Evolutionary conservation across 1,140 invertebrate species (phyloP).

Genomic region (Macrostomum lignano): DNA sequence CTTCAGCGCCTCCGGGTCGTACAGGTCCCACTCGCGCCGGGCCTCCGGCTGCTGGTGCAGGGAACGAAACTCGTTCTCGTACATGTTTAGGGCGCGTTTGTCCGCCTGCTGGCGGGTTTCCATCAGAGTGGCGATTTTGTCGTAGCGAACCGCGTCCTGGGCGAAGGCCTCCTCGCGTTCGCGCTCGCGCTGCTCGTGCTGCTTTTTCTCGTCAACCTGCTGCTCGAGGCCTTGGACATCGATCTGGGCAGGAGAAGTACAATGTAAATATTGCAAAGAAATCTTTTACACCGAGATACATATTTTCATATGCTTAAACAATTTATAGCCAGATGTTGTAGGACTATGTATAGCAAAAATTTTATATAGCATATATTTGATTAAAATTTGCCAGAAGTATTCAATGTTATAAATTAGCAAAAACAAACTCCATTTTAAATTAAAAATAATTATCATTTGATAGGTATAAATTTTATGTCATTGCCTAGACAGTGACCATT

Average conservation of each 20-base stretch:
- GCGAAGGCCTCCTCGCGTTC: constrained; percentile 35
- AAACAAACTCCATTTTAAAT: no score
- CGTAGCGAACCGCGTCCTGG: constrained; percentile 23
- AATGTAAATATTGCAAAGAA: constrained; percentile 29
- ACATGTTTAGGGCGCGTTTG: constrained; percentile 29
- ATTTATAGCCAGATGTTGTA: no score
- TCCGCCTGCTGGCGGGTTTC: constrained; percentile 13
- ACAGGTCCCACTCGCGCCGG: constrained; percentile 49
- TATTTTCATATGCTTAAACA: no score
- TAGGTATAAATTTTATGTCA: no score
- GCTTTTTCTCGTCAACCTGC: constrained; percentile 44
- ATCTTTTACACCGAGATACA: no score
- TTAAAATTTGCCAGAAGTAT: no score
- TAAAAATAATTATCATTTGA: no score
- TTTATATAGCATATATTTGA: no score
- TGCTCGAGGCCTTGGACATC: constrained; percentile 42
- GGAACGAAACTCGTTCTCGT: constrained; percentile 44
- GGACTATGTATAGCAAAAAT: no score
- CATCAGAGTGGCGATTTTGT: constrained; percentile 17
- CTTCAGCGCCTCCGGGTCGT: constrained; percentile 45
- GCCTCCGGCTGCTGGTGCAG: constrained; percentile 42
- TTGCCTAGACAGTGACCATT: no score
- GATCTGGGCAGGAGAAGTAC: constrained; percentile 31
- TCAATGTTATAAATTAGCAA: no score
- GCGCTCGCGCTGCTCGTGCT: constrained; percentile 32